Evolutionary conservation across 2,888 invertebrate genomes (phyloP).

Genomic region (Tinea trinotella): DNA sequence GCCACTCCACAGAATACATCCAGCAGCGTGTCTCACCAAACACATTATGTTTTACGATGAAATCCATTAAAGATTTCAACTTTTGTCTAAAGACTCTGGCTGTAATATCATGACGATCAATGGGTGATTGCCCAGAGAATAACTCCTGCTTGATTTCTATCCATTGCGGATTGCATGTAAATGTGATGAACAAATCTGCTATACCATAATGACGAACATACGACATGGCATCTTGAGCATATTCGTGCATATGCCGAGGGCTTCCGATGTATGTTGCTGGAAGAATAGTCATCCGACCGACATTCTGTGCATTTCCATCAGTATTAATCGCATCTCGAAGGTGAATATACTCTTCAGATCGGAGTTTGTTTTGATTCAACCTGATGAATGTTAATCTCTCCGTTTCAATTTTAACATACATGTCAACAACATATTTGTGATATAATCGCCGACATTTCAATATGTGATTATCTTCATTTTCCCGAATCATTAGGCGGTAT

Average conservation of each 20-base stretch:
- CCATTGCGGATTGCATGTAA: slow-evolving; percentile 28
- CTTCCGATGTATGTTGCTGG: slow-evolving; percentile 30
- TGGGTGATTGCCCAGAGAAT: slow-evolving; percentile 24
- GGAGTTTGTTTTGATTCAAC: slow-evolving; percentile 26
- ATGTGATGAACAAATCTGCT: slow-evolving; percentile 24
- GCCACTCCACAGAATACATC: too few species aligned
- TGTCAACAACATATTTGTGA: slow-evolving; percentile 25
- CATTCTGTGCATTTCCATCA: slow-evolving; percentile 27
- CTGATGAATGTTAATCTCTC: slow-evolving; percentile 26
- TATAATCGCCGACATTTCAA: too few species aligned
- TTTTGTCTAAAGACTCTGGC: too few species aligned
- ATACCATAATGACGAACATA: slow-evolving; percentile 34
- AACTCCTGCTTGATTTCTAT: slow-evolving; percentile 28
- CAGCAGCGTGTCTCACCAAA: too few species aligned
- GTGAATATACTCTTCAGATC: slow-evolving; percentile 29
- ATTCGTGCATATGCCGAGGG: slow-evolving; percentile 29
- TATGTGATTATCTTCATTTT: too few species aligned
- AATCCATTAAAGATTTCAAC: too few species aligned
- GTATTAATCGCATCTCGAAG: slow-evolving; percentile 25
- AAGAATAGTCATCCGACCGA: slow-evolving; percentile 30
- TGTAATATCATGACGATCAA: too few species aligned
- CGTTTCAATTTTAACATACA: slow-evolving; percentile 26
- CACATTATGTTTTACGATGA: too few species aligned
- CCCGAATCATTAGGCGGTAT: too few species aligned
- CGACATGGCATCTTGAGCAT: slow-evolving; percentile 30